Base-by-base conservation (phyloP, 1,140 invertebrate species). In the Nylanderia fulva region DNA sequence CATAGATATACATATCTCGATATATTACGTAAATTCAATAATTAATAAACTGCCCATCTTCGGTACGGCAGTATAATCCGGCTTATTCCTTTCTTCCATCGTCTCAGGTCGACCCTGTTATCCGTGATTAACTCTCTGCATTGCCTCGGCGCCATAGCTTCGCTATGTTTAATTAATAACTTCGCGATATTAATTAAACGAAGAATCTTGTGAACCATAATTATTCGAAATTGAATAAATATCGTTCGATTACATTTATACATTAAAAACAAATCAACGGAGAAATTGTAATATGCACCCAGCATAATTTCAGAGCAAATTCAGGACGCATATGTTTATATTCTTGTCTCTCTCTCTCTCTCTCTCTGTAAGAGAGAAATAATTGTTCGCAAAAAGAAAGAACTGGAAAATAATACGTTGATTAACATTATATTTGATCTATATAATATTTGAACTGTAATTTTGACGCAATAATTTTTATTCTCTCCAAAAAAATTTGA, bases 51-150 rank as follows among this genome's bases (percentile, higher is more conserved):
- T 64, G 76, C 63, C n/a, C 63, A 68, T 66, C 63, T 48, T 63
- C 63, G 36, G 63, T 69, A 71, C 69, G 75, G 68, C 58, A 85
- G 56, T 69, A 76, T 88, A 85, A 88, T 88, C 87, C 87, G 63
- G 87, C 75, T 88, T 88, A 88, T 88, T 11, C 63, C 66, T 88
- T 88, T 82, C 86, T 82, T 88, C 84, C 63, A 45, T 61, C 80
- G 15, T 82, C 63, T 75, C 36, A 39, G 58, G 33, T 71, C 60
- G 68, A 33, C 69, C 74, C 75, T 88, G 86, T 88, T 85, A 88
- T 88, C 75, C 68, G 24, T 71, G 75, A 82, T 76, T 85, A 75
- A 87, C 58, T 71, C 15, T 27, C 48, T 48, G 29, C 52, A 33
- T 42, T 74, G 42, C 45, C 18, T 6, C 42, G 13, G 42, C 29